A percentile compares a stretch with the other conserved stretches of the same genome.
Evolutionary conservation across 2,888 invertebrate species (phyloP).

Genomic region (Apodemia duryi): DNA sequence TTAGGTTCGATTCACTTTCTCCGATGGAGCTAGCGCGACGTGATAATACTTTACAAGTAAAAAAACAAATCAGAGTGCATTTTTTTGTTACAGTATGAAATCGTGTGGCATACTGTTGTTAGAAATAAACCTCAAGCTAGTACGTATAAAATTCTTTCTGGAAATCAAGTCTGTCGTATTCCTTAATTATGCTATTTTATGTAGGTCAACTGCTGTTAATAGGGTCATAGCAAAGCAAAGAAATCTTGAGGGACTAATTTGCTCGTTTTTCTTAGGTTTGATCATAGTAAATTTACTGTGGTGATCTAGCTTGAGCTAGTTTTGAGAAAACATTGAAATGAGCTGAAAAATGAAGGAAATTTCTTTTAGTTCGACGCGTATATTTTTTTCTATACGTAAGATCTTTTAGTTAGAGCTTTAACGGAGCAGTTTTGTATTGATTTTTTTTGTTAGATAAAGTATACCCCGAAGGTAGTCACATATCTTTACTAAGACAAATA

Average conservation of each 20-base stretch:
- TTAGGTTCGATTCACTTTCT: no score
- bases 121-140: background rate
- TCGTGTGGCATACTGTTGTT: background rate
- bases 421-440: no score
- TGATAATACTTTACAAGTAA: no score
- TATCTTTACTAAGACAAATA: no score
- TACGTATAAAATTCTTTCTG: background rate
- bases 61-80: no score
- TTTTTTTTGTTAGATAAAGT: no score
- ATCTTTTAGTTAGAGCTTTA: no score
- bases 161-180: background rate
- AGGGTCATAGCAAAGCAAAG: background rate
- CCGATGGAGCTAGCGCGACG: no score
- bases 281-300: background rate
- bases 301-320: background rate
- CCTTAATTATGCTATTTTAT: slow-evolving; percentile 4
- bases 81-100: background rate
- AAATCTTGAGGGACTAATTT: background rate
- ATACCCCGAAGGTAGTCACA: no score
- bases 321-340: background rate
- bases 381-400: no score
- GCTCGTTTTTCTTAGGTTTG: background rate
- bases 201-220: background rate
- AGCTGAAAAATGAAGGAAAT: no score
- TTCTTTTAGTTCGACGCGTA: no score